Evolutionary conservation across 2,888 invertebrate species (phyloP).

Genomic region (Altica lythri): DNA sequence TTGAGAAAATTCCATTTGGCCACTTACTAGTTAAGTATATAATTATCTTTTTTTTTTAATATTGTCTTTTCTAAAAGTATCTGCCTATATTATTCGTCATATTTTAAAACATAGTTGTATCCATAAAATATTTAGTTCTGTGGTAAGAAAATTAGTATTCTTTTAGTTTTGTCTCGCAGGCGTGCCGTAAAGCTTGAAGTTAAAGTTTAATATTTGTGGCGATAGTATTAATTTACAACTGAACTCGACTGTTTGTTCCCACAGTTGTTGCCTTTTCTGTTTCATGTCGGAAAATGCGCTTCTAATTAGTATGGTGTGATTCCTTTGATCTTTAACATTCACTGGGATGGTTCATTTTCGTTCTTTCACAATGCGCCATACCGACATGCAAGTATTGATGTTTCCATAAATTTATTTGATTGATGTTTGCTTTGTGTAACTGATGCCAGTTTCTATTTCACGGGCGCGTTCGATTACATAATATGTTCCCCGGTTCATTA

Average conservation of each 20-base stretch:
- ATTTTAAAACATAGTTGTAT: no score
- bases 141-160: no score
- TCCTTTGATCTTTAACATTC: slow-evolving; percentile 11
- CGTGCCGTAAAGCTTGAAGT: no score
- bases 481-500: background rate
- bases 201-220: no score
- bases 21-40: no score
- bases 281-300: slow-evolving; percentile 11
- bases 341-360: slow-evolving; percentile 1
- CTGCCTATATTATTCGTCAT: no score
- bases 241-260: slow-evolving; percentile 3
- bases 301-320: slow-evolving; percentile 19
- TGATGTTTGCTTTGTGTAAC: slow-evolving; percentile 5
- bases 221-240: no score
- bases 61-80: no score
- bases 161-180: no score
- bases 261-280: slow-evolving; percentile 1
- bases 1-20: no score
- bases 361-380: background rate
- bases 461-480: background rate
- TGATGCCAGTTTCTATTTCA: background rate
- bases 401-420: slow-evolving; percentile 5
- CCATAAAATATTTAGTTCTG: no score
- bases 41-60: no score
- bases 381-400: slow-evolving; percentile 6